Evolutionary conservation across 2,797 vertebrate species (phyloP).

Genomic region (Sciaenops ocellatus): DNA sequence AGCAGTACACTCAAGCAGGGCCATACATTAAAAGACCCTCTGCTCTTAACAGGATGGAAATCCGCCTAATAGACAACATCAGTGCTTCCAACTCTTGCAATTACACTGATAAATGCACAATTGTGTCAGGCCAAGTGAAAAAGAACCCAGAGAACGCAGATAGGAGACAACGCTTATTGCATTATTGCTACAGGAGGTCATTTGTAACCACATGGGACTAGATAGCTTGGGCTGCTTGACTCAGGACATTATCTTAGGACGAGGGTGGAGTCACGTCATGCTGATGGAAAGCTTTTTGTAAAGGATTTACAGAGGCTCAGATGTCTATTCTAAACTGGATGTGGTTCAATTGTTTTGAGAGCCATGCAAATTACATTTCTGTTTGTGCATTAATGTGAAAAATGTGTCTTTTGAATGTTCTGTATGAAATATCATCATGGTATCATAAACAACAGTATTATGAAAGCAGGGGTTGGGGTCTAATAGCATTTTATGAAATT

Average conservation of each 20-base stretch:
- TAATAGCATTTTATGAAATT: background rate
- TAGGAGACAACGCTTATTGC: conserved; percentile 84
- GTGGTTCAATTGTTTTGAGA: conserved; percentile 15
- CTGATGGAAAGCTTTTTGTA: conserved; percentile 19
- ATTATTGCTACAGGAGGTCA: conserved; percentile 81
- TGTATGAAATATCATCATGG: background rate
- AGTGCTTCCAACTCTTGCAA: conserved; percentile 85
- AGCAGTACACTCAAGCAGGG: conserved; percentile 76
- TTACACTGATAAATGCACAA: conserved; percentile 89
- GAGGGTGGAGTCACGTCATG: conserved; percentile 24
- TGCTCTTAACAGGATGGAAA: conserved; percentile 86
- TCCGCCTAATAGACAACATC: conserved; percentile 88
- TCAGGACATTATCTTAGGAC: conserved; percentile 61
- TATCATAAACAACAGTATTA: background rate
- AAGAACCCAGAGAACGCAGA: conserved; percentile 78
- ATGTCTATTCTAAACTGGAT: background rate
- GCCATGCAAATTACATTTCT: background rate
- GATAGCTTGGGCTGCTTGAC: conserved; percentile 66
- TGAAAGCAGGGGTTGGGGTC: background rate
- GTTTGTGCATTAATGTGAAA: background rate
- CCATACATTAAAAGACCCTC: conserved; percentile 85
- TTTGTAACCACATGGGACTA: conserved; percentile 79
- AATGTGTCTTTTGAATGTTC: background rate
- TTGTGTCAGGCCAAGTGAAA: conserved; percentile 83
- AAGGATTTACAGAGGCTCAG: background rate